Conservation (phyloP, 2,888 invertebrate species). For the Rhorus exstirpatorius region DNA sequence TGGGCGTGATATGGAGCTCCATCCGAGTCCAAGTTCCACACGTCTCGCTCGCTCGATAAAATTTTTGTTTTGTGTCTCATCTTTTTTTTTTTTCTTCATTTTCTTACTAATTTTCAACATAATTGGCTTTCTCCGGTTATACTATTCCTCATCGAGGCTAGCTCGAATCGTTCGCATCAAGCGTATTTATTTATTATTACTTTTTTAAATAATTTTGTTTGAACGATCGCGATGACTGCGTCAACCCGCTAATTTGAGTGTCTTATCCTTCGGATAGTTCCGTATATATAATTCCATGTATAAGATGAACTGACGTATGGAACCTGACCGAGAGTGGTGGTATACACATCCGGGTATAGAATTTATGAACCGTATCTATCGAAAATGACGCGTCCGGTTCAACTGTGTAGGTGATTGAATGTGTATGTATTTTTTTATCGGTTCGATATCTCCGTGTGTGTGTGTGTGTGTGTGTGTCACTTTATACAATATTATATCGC, state of each 20-base stretch:
- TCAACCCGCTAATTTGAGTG: slow-evolving; percentile 65
- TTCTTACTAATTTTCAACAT: slow-evolving; percentile 54
- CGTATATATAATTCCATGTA: slow-evolving; percentile 44
- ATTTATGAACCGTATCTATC: slow-evolving; percentile 66
- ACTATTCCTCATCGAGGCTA: slow-evolving; percentile 63
- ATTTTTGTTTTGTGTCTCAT: slow-evolving; percentile 36
- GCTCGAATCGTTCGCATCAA: slow-evolving; percentile 65
- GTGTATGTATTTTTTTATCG: slow-evolving; percentile 50
- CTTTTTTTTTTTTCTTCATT: slow-evolving; percentile 25
- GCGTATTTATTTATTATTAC: slow-evolving; percentile 53
- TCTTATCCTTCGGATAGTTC: slow-evolving; percentile 58
- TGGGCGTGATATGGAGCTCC: slow-evolving; percentile 80
- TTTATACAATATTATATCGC: slow-evolving; percentile 83
- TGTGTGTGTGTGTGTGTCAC: slow-evolving; percentile 61
- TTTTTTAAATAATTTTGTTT: slow-evolving; percentile 39
- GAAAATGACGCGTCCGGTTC: slow-evolving; percentile 61
- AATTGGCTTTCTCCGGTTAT: slow-evolving; percentile 48
- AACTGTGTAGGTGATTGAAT: slow-evolving; percentile 56
- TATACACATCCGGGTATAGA: slow-evolving; percentile 71
- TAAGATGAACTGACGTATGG: slow-evolving; percentile 74
- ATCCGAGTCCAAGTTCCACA: slow-evolving; percentile 82
- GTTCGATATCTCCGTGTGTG: slow-evolving; percentile 60
- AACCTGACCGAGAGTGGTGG: slow-evolving; percentile 73
- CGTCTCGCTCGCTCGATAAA: slow-evolving; percentile 74
- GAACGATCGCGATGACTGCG: slow-evolving; percentile 62